Base-by-base conservation (phyloP, 2,797 vertebrate genomes). In the Lindbergichthys nudifrons region DNA sequence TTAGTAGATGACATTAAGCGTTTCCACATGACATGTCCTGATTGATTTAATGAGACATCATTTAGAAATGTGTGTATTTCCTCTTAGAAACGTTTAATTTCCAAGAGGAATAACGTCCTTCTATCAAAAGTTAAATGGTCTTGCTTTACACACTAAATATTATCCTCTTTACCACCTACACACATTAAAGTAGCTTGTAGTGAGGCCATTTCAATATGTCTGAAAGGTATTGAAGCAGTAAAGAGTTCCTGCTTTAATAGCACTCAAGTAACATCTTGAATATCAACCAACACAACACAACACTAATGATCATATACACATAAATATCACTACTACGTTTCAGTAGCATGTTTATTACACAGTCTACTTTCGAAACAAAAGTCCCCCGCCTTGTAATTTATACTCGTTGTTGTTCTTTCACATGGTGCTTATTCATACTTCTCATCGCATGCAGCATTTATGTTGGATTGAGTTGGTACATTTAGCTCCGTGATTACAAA, bases 401-500 rank as follows among this genome's bases (percentile, higher is more conserved):
- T 10, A 65, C 54, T 36, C 12, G 36, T 41, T 65, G 45, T 69
- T 51, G 48, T 66, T 50, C 65, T 15, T 30, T 57, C 64, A 61
- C 61, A 51, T 43, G 56, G 46, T 66, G 61, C 39, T 54, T 67
- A 76, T 76, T 79, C 32, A 58, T 64, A 67, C 30, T 73, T 84
- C 79, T 73, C 62, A 48, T 4, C 0, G 14, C 45, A 45, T 72
- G 42, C 39, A 26, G 65, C 60, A 78, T 83, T 81, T 64, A 67
- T 73, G 70, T 70, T 54, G 53, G 69, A 81, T 46, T 79, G 83
- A 74, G 74, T 84, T 78, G 77, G 70, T 81, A 80, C 86, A 88
- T 90, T 87, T 88, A 81, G 71, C 65, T 73, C 50, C 19, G 54
- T 76, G 85, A 90, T 89, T 91, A 70, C 56, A 79, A 81, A 83